phyloP scores from a whole-genome alignment of 2,797 vertebrate genomes.

The Alca torda region DNA sequence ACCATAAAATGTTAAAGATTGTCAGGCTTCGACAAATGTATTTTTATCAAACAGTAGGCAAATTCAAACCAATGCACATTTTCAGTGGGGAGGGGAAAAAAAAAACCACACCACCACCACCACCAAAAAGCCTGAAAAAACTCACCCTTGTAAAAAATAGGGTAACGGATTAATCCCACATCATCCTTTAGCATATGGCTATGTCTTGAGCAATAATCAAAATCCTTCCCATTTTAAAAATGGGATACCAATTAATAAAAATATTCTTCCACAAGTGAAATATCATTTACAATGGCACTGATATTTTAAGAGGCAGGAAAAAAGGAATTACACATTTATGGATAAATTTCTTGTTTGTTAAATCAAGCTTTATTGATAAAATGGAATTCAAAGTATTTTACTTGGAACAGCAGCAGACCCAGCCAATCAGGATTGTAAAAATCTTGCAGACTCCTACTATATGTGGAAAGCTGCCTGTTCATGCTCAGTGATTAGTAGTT shows the following conservation, averaged over 20 bases:
- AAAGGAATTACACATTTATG: conserved; percentile 80
- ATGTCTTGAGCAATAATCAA: conserved; percentile 69
- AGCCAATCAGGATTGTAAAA: conserved; percentile 79
- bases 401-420: conserved; percentile 83
- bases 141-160: conserved; percentile 58
- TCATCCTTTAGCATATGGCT: conserved; percentile 63
- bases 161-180: conserved; percentile 63
- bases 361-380: conserved; percentile 88
- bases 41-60: conserved; percentile 77
- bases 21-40: conserved; percentile 76
- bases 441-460: conserved; percentile 73
- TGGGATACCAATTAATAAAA: conserved; percentile 74
- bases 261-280: conserved; percentile 72
- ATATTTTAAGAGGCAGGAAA: conserved; percentile 71
- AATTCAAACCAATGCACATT: conserved; percentile 73
- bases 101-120: background rate
- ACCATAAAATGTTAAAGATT: conserved; percentile 74
- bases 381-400: conserved; percentile 82
- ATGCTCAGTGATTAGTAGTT: conserved; percentile 73
- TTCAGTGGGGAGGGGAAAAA: conserved; percentile 28
- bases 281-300: conserved; percentile 74
- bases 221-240: conserved; percentile 71
- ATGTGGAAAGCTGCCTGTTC: conserved; percentile 73
- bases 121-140: conserved; percentile 66
- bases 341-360: conserved; percentile 80